These are phyloP conservation scores for Lepus oiostolus DNA, from an alignment of 2,797 vertebrate species.

Conservation along the genomic window DNA sequence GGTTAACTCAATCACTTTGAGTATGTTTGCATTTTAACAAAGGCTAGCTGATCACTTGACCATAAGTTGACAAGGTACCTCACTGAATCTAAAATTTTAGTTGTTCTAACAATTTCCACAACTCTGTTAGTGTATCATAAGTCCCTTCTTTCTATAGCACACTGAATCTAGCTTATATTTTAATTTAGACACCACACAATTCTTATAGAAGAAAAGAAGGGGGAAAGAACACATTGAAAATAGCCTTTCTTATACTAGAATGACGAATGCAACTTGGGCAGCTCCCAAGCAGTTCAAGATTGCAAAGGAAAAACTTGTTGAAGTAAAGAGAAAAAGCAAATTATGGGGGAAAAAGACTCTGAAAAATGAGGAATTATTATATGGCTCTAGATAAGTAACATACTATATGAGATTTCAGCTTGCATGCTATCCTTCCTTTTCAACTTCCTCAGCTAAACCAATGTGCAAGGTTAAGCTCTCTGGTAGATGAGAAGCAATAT, in stretches of 20 bases:
- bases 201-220: background rate
- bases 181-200: background rate
- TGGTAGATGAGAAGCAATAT: background rate
- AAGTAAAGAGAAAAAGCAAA: background rate
- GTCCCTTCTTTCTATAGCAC: background rate
- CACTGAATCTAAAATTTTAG: background rate
- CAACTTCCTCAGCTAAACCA: background rate
- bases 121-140: background rate
- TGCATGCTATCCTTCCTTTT: background rate
- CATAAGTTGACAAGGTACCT: background rate
- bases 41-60: background rate
- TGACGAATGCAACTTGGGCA: background rate
- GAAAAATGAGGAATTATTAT: background rate
- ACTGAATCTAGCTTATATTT: background rate
- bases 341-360: background rate
- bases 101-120: background rate
- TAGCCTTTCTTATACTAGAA: background rate
- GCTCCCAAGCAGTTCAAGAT: background rate
- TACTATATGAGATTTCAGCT: background rate
- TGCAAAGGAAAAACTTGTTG: background rate
- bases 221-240: background rate
- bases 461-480: background rate
- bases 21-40: slow-evolving; percentile 29
- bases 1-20: slow-evolving; percentile 34
- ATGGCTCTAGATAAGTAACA: background rate